A percentile compares a stretch with the other conserved stretches of the same genome.
Evolutionary conservation across 2,888 invertebrate genomes (phyloP).

Genomic region (Heteromurus nitidus): DNA sequence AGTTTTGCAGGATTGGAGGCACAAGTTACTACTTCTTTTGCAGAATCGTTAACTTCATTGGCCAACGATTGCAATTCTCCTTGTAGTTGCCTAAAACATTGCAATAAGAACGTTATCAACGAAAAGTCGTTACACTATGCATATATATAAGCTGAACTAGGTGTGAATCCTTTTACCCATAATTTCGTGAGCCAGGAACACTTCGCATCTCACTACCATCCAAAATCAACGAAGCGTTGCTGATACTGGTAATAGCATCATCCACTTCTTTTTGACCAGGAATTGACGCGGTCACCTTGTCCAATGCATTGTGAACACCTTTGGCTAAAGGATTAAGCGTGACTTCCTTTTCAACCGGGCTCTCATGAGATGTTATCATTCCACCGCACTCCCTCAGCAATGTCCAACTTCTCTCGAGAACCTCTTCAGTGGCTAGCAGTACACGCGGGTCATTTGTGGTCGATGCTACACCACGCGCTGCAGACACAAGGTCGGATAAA

Average conservation of each 20-base stretch:
- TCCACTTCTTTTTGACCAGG: conserved; percentile 97
- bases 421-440: conserved; percentile 81
- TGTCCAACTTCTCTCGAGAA: conserved; percentile 85
- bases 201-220: conserved; percentile 75
- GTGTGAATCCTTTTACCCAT: conserved; percentile 64
- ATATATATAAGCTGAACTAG: too few species aligned
- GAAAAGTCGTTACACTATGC: too few species aligned
- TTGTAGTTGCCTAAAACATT: conserved; percentile 86
- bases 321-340: conserved; percentile 85
- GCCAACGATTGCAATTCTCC: conserved; percentile 90
- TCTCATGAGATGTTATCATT: conserved; percentile 82
- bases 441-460: conserved; percentile 78
- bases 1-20: conserved; percentile 82
- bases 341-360: conserved; percentile 78
- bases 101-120: too few species aligned
- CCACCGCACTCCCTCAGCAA: conserved; percentile 89
- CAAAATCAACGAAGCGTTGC: conserved; percentile 82
- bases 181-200: conserved; percentile 67
- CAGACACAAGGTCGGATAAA: conserved; percentile 82
- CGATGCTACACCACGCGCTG: conserved; percentile 87
- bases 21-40: conserved; percentile 67
- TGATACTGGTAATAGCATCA: conserved; percentile 87
- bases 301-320: conserved; percentile 79
- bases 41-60: conserved; percentile 86
- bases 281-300: conserved; percentile 86